Percentiles rank a stretch among this genome's conserved stretches.
Conservation (phyloP, 2,888 invertebrate genomes). For the Drosophila meridionalis region DNA sequence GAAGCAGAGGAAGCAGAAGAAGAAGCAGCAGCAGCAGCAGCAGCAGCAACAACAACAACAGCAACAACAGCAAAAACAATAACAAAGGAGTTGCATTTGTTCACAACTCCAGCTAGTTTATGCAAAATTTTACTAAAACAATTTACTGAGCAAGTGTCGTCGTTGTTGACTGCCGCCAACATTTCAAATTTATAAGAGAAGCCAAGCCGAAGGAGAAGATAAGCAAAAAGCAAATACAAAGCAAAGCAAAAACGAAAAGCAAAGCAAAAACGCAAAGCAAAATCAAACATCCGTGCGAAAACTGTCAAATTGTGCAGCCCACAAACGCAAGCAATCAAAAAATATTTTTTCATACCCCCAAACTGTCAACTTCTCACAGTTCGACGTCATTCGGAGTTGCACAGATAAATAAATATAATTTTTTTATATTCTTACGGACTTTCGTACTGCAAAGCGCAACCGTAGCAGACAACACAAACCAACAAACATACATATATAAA, state of each 20-base stretch:
- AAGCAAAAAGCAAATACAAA: conserved; percentile 1
- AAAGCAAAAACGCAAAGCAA: background rate
- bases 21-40: background rate
- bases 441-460: conserved; percentile 7
- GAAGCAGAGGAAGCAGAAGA: background rate
- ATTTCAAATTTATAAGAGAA: conserved; percentile 31
- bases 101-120: conserved; percentile 49
- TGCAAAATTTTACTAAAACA: conserved; percentile 39
- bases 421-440: conserved; percentile 29
- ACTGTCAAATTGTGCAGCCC: conserved; percentile 39
- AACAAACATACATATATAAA: background rate
- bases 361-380: conserved; percentile 20
- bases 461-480: conserved; percentile 21
- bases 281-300: conserved; percentile 32
- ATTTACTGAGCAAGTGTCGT: conserved; percentile 35
- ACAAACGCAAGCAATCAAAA: conserved; percentile 35
- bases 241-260: background rate
- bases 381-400: conserved; percentile 21
- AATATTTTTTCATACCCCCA: conserved; percentile 13
- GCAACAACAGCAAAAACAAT: conserved; percentile 21
- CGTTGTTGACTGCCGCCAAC: conserved; percentile 26
- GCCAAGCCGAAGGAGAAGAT: conserved; percentile 2
- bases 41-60: background rate
- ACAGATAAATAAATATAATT: background rate
- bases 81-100: conserved; percentile 50